Evolutionary conservation across 2,888 invertebrate species (phyloP), one percentile per base, ranked within the genome.

Genomic region (Germaria angustata): DNA sequence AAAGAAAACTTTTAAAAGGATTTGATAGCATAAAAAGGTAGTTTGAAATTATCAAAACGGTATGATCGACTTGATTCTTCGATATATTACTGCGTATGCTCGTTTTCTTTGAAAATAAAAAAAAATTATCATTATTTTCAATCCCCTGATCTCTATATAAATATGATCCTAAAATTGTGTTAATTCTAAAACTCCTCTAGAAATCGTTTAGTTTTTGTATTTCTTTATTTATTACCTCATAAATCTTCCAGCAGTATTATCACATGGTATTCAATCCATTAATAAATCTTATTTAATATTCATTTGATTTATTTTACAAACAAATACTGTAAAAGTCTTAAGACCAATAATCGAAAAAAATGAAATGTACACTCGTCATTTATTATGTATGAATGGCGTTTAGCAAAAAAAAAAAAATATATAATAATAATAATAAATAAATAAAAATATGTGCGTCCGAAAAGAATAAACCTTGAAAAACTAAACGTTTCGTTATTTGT

Each of bases 391-490:
- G 32, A 36, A 17, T 13, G 22, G 39, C 59, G 44, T 3, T 28
- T 63, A n/a, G 61, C 72, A 61, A 66, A 72, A 80, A 63, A 68
- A 15, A 36, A 28, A 49, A 41, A 46, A 72, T 28, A 39, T n/a
- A n/a, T n/a, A n/a, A n/a, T n/a, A n/a, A n/a, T n/a, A n/a, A n/a
- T n/a, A 46, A 28, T 20, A 44, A 13, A 32, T 53, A 32, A 32
- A 39, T 20, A 39, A 24, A 39, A 34, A 22, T 24, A 11, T 46
- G 34, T 17, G 68, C 36, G 39, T 34, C 71, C 41, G 49, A 71
- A 79, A 72, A 72, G 41, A 59, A 59, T 59, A 72, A 72, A 79
- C 72, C 79, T 66, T 79, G 71, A 72, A 79, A 20, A 57, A 15
- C 49, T 41, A 63, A 78, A 65, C 44, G 44, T 66, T 73, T 53